Percentiles rank a stretch among this genome's conserved stretches.
These are phyloP conservation scores for Morphnarchus princeps DNA, from an alignment of 2,113 vertebrate genomes.

Conservation along the genomic window DNA sequence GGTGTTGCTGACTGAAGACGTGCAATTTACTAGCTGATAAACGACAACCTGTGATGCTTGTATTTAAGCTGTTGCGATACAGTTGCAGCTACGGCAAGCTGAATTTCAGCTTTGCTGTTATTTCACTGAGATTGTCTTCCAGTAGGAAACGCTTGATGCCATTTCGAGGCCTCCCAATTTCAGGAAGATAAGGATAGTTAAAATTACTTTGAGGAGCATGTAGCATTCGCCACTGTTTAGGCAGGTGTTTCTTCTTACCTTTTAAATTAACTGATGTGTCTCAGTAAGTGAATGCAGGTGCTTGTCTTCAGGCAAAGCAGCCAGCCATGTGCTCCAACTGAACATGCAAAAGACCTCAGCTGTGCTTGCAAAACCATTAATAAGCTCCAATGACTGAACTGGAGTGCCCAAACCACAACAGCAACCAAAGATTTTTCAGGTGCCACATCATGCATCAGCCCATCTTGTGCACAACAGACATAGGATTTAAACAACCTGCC, in stretches of 20 bases:
- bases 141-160: accelerated
- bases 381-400: background rate
- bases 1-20: accelerated
- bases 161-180: no score
- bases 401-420: background rate
- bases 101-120: background rate
- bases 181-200: background rate
- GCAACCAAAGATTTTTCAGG: background rate
- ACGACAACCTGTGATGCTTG: accelerated
- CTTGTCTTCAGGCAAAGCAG: background rate
- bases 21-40: accelerated
- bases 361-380: background rate
- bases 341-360: background rate
- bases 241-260: background rate
- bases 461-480: background rate
- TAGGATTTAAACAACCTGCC: background rate
- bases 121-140: accelerated
- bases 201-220: accelerated
- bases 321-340: no score
- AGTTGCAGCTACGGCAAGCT: background rate
- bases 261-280: background rate
- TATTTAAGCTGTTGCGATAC: accelerated
- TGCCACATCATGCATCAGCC: background rate
- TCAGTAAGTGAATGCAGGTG: background rate
- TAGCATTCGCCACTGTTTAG: accelerated